Conservation (phyloP, 2,888 invertebrate species). For the Cantharis flavilabris region DNA sequence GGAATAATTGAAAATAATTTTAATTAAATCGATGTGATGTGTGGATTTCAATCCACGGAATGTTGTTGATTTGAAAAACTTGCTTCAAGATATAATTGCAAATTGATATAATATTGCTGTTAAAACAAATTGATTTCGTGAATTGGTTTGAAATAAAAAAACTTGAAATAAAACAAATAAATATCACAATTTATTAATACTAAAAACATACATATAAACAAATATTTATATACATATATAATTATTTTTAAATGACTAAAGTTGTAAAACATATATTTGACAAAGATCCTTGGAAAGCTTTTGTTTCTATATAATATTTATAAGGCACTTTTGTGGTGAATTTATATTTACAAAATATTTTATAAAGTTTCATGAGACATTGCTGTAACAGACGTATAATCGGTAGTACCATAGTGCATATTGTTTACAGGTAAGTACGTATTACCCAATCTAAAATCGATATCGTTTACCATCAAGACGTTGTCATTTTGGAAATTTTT, state of each 20-base stretch:
- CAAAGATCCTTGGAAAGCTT: conserved; percentile 34
- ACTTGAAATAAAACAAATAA: conserved; percentile 9
- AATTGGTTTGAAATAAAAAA: not conserved
- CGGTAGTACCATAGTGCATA: conserved; percentile 29
- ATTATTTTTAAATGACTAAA: conserved; percentile 14
- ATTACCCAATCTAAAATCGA: conserved; percentile 50
- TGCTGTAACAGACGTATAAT: conserved; percentile 26
- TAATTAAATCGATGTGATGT: too few species aligned
- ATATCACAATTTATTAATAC: conserved; percentile 30
- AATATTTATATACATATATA: conserved; percentile 13
- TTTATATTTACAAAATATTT: conserved; percentile 5
- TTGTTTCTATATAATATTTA: conserved; percentile 3
- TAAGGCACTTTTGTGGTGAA: conserved; percentile 32
- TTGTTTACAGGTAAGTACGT: conserved; percentile 34
- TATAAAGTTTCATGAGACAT: conserved; percentile 14
- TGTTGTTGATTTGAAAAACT: too few species aligned
- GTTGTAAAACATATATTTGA: conserved; percentile 9
- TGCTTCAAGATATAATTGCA: too few species aligned
- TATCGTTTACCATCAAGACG: conserved; percentile 48
- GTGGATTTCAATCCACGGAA: too few species aligned
- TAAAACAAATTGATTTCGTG: too few species aligned
- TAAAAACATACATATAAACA: conserved; percentile 20
- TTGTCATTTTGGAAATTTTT: conserved; percentile 43
- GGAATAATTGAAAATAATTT: too few species aligned
- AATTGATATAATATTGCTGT: too few species aligned